Conservation (phyloP, 2,888 invertebrate genomes). For the Leptura quadrifasciata region DNA sequence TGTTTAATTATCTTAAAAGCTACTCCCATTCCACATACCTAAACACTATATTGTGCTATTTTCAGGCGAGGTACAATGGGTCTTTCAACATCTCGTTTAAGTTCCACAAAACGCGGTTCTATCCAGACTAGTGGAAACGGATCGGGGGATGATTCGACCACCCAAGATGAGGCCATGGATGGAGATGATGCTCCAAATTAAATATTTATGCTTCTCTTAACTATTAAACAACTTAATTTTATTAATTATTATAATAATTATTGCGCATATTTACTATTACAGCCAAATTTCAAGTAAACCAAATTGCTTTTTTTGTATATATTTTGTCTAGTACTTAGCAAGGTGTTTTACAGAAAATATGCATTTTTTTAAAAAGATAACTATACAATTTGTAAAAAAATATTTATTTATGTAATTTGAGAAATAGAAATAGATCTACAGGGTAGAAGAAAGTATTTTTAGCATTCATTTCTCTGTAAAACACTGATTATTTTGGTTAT, state of each 20-base stretch:
- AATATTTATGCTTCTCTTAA: conserved; percentile 45
- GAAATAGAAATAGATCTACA: conserved; percentile 15
- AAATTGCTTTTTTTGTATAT: conserved; percentile 61
- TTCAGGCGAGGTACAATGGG: conserved; percentile 74
- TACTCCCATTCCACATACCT: not conserved
- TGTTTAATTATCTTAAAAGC: not conserved
- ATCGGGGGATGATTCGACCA: conserved; percentile 85
- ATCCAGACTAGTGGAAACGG: conserved; percentile 78
- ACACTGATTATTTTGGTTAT: conserved; percentile 28
- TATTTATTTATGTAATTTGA: conserved; percentile 39
- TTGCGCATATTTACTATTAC: conserved; percentile 47
- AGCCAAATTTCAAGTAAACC: conserved; percentile 51
- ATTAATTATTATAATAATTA: conserved; percentile 39
- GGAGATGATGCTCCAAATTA: conserved; percentile 81
- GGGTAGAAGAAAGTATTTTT: conserved; percentile 24
- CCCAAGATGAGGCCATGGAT: conserved; percentile 86
- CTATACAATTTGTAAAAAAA: conserved; percentile 41
- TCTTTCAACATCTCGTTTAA: conserved; percentile 79
- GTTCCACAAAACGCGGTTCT: conserved; percentile 82
- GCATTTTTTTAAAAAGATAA: conserved; percentile 43
- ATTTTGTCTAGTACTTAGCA: conserved; percentile 64
- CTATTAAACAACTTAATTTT: conserved; percentile 43
- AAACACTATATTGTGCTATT: conserved; percentile 33
- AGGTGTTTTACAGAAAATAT: conserved; percentile 58
- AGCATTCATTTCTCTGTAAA: conserved; percentile 35